phyloP scores from a whole-genome alignment of 2,113 vertebrate genomes.

The Chrysochloris asiatica region DNA sequence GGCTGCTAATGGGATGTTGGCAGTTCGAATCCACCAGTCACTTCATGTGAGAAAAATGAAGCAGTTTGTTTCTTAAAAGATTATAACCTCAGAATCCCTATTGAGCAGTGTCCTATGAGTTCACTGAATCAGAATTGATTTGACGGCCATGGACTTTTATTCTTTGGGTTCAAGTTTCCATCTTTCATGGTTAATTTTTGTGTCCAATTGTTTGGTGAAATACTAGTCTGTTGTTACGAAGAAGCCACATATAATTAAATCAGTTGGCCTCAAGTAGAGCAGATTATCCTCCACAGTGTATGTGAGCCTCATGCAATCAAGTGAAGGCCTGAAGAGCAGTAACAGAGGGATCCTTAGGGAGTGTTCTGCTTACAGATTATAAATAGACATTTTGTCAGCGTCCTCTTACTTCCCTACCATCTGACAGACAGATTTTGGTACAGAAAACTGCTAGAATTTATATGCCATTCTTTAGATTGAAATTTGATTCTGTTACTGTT shows the following conservation, averaged over 20 bases:
- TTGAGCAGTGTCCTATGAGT: too few species aligned
- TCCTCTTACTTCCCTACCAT: neutral
- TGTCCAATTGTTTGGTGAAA: neutral
- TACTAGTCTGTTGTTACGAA: neutral
- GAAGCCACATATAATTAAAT: neutral
- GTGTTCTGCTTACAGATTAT: neutral
- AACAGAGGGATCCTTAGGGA: neutral
- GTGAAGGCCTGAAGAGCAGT: neutral
- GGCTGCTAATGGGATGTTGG: too few species aligned
- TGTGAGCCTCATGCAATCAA: neutral
- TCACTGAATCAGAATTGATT: too few species aligned
- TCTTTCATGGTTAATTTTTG: neutral
- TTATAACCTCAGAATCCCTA: too few species aligned
- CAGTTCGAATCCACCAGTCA: too few species aligned
- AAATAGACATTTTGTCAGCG: neutral
- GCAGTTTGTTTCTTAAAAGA: too few species aligned
- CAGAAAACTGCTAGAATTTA: neutral
- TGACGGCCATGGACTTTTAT: too few species aligned
- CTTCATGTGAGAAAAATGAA: too few species aligned
- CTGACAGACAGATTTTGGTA: neutral
- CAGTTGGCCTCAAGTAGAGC: neutral
- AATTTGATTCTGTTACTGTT: neutral
- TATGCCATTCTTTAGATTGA: neutral
- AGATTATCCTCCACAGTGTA: neutral
- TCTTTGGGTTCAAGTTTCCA: neutral